These are phyloP conservation scores for Stenoptilia bipunctidactyla DNA, from an alignment of 2,888 invertebrate species.

Conservation along the genomic window DNA sequence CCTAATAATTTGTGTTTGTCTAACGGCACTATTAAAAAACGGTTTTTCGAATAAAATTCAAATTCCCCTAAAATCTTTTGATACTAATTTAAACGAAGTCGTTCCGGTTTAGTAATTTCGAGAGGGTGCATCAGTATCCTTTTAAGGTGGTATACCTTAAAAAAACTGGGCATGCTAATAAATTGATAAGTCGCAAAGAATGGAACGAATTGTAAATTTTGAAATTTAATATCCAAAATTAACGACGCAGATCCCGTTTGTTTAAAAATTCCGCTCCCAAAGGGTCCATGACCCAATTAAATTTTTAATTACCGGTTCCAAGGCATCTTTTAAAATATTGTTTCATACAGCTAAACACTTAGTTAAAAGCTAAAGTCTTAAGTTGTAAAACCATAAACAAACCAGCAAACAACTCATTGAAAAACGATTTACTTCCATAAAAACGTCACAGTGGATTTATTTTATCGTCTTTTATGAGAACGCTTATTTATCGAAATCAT, in stretches of 20 bases:
- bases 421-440: slow-evolving; percentile 28
- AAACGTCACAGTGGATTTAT: slow-evolving; percentile 22
- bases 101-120: too few relatives aligned
- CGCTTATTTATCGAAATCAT: neutral
- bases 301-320: slow-evolving; percentile 15
- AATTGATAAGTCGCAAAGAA: too few relatives aligned
- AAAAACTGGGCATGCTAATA: too few relatives aligned
- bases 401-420: slow-evolving; percentile 22
- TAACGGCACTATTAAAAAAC: too few relatives aligned
- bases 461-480: neutral
- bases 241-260: neutral
- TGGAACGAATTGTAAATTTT: too few relatives aligned
- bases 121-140: too few relatives aligned
- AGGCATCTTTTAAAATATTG: too few relatives aligned
- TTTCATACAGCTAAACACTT: neutral
- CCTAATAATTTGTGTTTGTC: too few relatives aligned
- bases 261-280: slow-evolving; percentile 6
- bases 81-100: too few relatives aligned
- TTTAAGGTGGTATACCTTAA: too few relatives aligned
- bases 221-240: neutral
- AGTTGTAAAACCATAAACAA: slow-evolving; percentile 17
- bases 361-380: neutral
- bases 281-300: slow-evolving; percentile 22
- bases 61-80: too few relatives aligned
- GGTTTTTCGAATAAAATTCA: too few relatives aligned